These are phyloP conservation scores for Aphelocoma coerulescens DNA, from an alignment of 2,113 vertebrate genomes.

Conservation along the genomic window DNA sequence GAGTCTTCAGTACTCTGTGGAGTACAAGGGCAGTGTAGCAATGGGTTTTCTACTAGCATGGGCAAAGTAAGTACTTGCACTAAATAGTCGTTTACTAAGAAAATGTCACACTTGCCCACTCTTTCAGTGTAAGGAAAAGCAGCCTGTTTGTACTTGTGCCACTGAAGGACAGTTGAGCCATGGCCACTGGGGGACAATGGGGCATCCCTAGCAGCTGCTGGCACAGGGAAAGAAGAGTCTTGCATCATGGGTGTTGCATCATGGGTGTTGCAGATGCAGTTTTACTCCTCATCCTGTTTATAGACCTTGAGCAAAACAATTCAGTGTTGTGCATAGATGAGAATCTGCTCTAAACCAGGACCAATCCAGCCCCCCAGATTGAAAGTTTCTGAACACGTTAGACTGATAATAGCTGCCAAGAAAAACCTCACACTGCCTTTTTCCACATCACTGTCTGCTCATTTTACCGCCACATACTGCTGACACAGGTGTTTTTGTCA, in stretches of 20 bases:
- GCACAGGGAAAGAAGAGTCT: not conserved
- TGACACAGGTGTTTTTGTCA: not conserved
- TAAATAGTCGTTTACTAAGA: not conserved
- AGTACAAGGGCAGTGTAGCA: not conserved
- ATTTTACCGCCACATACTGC: not conserved
- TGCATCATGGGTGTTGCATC: not conserved
- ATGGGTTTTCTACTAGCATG: not conserved
- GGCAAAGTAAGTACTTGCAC: not conserved
- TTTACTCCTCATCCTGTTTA: not conserved
- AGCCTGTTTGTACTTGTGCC: not conserved
- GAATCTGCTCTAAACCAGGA: not conserved
- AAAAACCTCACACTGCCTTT: not conserved
- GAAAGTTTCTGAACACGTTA: not conserved
- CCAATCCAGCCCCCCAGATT: not conserved
- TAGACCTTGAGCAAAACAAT: not conserved
- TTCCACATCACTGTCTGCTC: not conserved
- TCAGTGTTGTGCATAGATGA: not conserved
- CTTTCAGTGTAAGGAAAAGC: not conserved
- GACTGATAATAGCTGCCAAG: not conserved
- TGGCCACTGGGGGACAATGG: rapidly evolving
- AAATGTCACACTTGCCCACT: not conserved
- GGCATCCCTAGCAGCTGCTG: not conserved
- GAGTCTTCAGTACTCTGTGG: not conserved
- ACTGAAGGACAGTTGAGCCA: not conserved
- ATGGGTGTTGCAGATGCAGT: not conserved